Evolutionary conservation across 1,140 invertebrate species (phyloP), one percentile per base, ranked within the genome.

Genomic region (Schlechtendalia chinensis): DNA sequence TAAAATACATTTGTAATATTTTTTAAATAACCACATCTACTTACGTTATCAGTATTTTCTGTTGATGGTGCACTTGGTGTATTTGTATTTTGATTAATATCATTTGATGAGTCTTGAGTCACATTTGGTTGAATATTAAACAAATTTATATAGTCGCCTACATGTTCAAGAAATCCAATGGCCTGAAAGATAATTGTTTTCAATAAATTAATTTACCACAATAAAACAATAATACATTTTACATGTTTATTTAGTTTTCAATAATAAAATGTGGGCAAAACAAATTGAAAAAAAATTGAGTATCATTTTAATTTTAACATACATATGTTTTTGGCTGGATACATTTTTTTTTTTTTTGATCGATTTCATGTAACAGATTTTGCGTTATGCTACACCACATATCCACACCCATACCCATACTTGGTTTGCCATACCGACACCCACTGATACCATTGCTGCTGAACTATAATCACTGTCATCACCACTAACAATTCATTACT

Each of bases 81-180:
- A 17, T 56, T 56, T n/a, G 71, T 22, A 58, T 75, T 75, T 75
- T 56, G 53, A 39, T 54, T 75, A 22, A 39, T 32, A 29, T 58
- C 71, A 32, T 58, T 58, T 24, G n/a, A 47, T 2, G 14, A 71
- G 11, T 71, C 24, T 14, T 71, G 1, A 71, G 17, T 47, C 5
- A n/a, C 45, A 69, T 6, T 47, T 2, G 65, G n/a, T 39, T 6
- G 1, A 65, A 10, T 12, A 45, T 39, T 5, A 22, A n/a, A 3
- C 27, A n/a, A 5, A 14, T 65, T 29, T 45, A 1, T n/a, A 65
- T 1, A n/a, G 1, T 65, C 32, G 0, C 12, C 63, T 11, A 45
- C 0, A 45, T 39, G 3, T 19, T 5, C 11, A 19, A 71, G 17
- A 5, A 27, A 71, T 6, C 14, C 47, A 4, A 14, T 71, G 1